Conservation (phyloP, 2,888 invertebrate genomes). For the Thymelicus sylvestris region DNA sequence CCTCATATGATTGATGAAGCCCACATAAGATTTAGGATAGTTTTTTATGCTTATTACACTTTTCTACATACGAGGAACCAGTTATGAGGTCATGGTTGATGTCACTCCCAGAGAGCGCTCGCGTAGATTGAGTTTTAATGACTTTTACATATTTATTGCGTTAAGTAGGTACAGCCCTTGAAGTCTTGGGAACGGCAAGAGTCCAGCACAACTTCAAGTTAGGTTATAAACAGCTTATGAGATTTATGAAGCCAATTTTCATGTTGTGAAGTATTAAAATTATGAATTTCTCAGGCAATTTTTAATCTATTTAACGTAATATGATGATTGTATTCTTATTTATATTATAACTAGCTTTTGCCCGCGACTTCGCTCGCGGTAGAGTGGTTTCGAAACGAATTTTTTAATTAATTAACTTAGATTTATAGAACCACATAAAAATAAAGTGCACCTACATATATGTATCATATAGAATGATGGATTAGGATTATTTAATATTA, state of each 20-base stretch:
- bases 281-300: background rate
- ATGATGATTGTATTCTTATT: too few species aligned
- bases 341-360: too few species aligned
- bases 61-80: constrained; percentile 28
- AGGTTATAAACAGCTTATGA: background rate
- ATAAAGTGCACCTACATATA: too few species aligned
- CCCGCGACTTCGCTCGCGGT: too few species aligned
- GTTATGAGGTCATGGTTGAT: constrained; percentile 33
- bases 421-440: too few species aligned
- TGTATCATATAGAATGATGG: too few species aligned
- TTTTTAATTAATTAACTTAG: too few species aligned
- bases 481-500: too few species aligned
- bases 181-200: background rate
- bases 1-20: constrained; percentile 74
- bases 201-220: background rate
- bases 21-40: constrained; percentile 76
- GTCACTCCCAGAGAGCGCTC: constrained; percentile 24
- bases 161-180: constrained; percentile 4
- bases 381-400: too few species aligned
- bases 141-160: constrained; percentile 28
- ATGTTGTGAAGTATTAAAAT: background rate
- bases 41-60: constrained; percentile 53
- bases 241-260: background rate
- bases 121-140: constrained; percentile 33
- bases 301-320: background rate